Evolutionary conservation across 2,888 invertebrate genomes (phyloP).

Genomic region (Tridacna crocea): DNA sequence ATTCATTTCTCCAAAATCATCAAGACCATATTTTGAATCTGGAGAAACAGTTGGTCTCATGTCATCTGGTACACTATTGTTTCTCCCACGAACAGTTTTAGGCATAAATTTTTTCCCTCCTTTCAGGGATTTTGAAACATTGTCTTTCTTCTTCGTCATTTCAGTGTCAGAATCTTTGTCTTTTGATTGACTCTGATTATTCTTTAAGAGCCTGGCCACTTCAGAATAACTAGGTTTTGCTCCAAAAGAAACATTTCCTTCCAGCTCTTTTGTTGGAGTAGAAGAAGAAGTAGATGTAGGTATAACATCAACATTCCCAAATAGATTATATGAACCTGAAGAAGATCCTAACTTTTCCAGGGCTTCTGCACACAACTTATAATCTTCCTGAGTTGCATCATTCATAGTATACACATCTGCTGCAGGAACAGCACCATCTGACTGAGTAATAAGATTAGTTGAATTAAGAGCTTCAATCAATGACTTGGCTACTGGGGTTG

Average conservation of each 20-base stretch:
- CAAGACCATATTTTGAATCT: conserved; percentile 80
- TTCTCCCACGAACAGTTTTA: conserved; percentile 46
- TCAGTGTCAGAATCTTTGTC: conserved; percentile 40
- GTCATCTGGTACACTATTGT: conserved; percentile 59
- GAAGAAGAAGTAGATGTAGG: conserved; percentile 54
- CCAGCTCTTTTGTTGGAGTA: conserved; percentile 48
- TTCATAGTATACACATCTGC: conserved; percentile 38
- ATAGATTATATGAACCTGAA: conserved; percentile 68
- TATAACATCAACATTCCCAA: conserved; percentile 67
- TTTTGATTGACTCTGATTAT: conserved; percentile 53
- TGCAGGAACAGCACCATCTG: conserved; percentile 31
- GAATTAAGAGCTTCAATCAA: conserved; percentile 57
- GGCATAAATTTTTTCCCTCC: conserved; percentile 54
- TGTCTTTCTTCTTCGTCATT: conserved; percentile 25
- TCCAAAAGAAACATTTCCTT: conserved; percentile 29
- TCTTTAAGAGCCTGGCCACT: conserved; percentile 75
- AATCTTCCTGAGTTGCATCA: conserved; percentile 65
- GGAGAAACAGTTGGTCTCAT: conserved; percentile 70
- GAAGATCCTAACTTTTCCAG: conserved; percentile 67
- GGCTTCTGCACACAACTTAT: conserved; percentile 70
- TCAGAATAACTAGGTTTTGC: conserved; percentile 79
- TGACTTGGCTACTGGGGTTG: conserved; percentile 60
- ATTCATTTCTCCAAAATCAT: conserved; percentile 76
- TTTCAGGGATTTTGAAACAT: conserved; percentile 52
- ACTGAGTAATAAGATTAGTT: conserved; percentile 23